Conservation (phyloP, 92 coral and sea anemone species). For the Porites rus region DNA sequence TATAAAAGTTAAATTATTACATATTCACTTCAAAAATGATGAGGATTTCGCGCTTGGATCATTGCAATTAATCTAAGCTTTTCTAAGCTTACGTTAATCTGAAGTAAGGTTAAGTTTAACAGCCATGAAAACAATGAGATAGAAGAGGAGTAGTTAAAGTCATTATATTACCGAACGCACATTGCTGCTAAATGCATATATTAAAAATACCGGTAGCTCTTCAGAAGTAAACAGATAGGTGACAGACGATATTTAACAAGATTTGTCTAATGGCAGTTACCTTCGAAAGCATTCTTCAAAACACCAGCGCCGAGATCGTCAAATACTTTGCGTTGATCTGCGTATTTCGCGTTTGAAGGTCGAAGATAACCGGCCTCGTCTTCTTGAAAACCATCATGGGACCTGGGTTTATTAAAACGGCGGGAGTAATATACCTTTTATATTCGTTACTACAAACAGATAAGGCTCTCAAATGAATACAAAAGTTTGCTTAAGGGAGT, state of each 20-base stretch:
- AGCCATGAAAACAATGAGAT: too few species aligned
- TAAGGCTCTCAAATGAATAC: slow-evolving; percentile 10
- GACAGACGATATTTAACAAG: not conserved
- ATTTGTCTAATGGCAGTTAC: slow-evolving; percentile 41
- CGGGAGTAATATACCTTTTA: slow-evolving; percentile 3
- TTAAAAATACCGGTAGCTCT: not conserved
- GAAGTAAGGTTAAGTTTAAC: too few species aligned
- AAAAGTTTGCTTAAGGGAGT: slow-evolving; percentile 6
- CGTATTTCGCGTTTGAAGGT: slow-evolving; percentile 69
- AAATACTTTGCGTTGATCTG: slow-evolving; percentile 91
- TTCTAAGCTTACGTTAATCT: too few species aligned
- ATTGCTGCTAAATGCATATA: not conserved
- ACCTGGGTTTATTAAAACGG: slow-evolving; percentile 60
- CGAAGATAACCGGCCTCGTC: slow-evolving; percentile 79
- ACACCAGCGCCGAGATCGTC: slow-evolving; percentile 98
- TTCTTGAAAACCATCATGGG: slow-evolving; percentile 91
- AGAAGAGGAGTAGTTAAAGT: too few species aligned
- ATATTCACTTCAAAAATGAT: not conserved
- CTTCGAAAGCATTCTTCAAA: slow-evolving; percentile 94
- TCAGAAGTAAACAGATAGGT: not conserved
- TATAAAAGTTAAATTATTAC: too few species aligned
- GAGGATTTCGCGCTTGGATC: not conserved
- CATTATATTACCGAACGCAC: not conserved
- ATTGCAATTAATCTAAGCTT: not conserved
- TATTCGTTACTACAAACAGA: slow-evolving; percentile 8